phyloP scores from a whole-genome alignment of 1,140 invertebrate genomes.

The Calliopsis andreniformis region DNA sequence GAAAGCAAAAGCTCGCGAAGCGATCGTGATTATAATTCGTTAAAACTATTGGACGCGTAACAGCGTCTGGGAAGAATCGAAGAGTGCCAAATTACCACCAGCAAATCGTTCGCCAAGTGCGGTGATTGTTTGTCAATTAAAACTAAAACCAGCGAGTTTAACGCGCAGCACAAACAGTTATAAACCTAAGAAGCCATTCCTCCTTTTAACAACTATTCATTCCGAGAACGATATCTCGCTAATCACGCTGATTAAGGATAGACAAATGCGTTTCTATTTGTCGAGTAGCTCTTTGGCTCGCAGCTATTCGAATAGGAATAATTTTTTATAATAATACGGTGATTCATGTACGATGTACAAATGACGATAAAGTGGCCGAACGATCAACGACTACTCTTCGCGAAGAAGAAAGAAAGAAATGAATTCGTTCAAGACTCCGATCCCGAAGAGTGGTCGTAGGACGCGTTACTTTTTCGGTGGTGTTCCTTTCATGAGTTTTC shows the following conservation, averaged over 20 bases:
- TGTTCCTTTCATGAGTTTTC: constrained; percentile 9
- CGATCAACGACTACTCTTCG: not conserved
- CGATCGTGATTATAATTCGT: not conserved
- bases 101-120: constrained; percentile 21
- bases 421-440: too few relatives aligned
- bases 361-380: not conserved
- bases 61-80: constrained; percentile 7
- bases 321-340: constrained; percentile 47
- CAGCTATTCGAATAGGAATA: constrained; percentile 36
- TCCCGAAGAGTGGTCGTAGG: not conserved
- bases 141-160: constrained; percentile 14
- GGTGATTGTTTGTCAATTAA: constrained; percentile 48
- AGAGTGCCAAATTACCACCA: constrained; percentile 54
- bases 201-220: not conserved
- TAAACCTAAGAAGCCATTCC: not conserved
- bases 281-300: not conserved
- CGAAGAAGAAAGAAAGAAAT: not conserved
- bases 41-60: not conserved
- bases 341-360: not conserved
- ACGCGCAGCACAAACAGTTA: constrained; percentile 15
- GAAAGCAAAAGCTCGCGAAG: not conserved
- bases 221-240: constrained; percentile 24
- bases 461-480: not conserved
- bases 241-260: constrained; percentile 27
- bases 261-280: not conserved